Conservation (phyloP, 1,140 invertebrate species). For the Anoplophora glabripennis region DNA sequence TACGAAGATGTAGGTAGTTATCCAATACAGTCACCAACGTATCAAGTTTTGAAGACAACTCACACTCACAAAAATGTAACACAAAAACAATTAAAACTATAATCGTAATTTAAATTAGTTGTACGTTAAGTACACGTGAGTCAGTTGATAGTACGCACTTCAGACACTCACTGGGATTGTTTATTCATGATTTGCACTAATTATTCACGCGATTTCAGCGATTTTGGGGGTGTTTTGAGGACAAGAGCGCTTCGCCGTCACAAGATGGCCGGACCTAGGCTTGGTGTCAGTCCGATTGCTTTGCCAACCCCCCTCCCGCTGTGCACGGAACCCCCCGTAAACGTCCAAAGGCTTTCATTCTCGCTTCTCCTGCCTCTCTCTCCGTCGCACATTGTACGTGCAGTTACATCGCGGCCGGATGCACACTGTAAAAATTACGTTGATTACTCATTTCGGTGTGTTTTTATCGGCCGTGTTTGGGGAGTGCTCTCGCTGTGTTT, state of each 20-base stretch:
- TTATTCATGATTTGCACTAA: conserved; percentile 30
- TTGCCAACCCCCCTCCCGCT: conserved; percentile 46
- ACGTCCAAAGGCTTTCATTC: conserved; percentile 46
- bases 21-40: conserved; percentile 4
- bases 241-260: conserved; percentile 45
- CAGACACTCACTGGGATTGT: conserved; percentile 22
- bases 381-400: conserved; percentile 44
- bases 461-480: conserved; percentile 30
- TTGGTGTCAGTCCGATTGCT: conserved; percentile 51
- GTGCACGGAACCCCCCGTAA: conserved; percentile 47
- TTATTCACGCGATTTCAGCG: conserved; percentile 36
- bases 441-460: conserved; percentile 43
- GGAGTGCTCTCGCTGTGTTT: background rate
- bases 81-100: conserved; percentile 37
- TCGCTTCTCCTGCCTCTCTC: conserved; percentile 45
- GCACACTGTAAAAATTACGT: conserved; percentile 48
- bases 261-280: conserved; percentile 51
- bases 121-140: conserved; percentile 35
- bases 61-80: conserved; percentile 42
- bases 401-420: conserved; percentile 46
- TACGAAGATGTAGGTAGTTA: background rate
- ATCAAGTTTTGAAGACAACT: conserved; percentile 23
- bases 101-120: conserved; percentile 18
- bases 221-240: conserved; percentile 43
- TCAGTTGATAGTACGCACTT: conserved; percentile 28